Percentiles rank a stretch among this genome's conserved stretches.
phyloP scores from a whole-genome alignment of 2,113 vertebrate genomes.

The Tangachromis dhanisi region DNA sequence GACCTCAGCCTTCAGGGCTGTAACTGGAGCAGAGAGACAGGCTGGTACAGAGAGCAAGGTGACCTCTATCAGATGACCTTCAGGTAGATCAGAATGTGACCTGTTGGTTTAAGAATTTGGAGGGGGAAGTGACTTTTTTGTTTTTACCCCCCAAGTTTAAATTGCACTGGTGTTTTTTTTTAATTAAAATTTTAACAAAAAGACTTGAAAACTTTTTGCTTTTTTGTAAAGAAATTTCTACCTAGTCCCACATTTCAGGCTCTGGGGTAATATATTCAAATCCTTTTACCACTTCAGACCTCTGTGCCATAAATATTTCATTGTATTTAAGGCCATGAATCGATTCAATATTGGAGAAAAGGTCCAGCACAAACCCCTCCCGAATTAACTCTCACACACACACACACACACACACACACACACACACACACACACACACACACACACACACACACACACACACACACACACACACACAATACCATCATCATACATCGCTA shows the following conservation, averaged over 20 bases:
- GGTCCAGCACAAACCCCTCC: constrained; percentile 26
- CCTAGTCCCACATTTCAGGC: neutral
- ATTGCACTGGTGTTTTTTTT: neutral
- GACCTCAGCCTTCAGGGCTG: constrained; percentile 55
- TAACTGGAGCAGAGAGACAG: constrained; percentile 54
- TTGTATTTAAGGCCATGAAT: constrained; percentile 59
- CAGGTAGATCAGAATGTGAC: constrained; percentile 31
- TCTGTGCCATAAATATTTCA: constrained; percentile 59
- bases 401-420: constrained; percentile 13
- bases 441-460: no score
- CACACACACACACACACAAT: constrained; percentile 26
- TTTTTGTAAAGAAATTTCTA: neutral
- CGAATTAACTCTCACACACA: constrained; percentile 21
- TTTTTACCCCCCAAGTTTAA: neutral
- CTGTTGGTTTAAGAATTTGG: neutral
- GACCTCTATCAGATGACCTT: constrained; percentile 40
- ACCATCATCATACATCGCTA: constrained; percentile 50
- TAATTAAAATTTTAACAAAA: neutral
- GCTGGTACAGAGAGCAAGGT: constrained; percentile 36
- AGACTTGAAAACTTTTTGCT: neutral
- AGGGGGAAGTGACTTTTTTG: neutral
- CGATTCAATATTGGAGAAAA: constrained; percentile 50
- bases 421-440: constrained; percentile 13
- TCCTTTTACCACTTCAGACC: constrained; percentile 40
- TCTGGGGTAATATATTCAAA: constrained; percentile 55